Conservation (phyloP, 2,113 vertebrate species). For the Pteropus alecto region DNA sequence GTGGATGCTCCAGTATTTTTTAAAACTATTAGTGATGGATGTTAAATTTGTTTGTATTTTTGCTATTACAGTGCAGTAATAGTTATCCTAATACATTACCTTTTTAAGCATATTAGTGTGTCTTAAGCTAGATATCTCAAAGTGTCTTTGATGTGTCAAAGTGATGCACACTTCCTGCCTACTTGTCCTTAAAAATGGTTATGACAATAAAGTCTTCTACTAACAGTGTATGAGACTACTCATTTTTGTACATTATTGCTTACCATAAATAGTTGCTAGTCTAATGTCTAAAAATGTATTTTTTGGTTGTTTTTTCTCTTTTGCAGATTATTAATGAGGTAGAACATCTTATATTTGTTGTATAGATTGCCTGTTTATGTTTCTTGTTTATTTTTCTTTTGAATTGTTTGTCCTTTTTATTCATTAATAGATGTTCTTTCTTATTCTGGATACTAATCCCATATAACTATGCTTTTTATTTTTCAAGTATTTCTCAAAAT, state of each 20-base stretch:
- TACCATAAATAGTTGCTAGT: neutral
- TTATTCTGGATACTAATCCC: neutral
- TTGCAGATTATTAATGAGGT: neutral
- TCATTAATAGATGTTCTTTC: neutral
- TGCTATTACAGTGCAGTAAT: neutral
- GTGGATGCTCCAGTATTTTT: neutral
- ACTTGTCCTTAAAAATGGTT: neutral
- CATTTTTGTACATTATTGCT: neutral
- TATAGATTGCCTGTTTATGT: neutral
- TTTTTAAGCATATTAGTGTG: neutral
- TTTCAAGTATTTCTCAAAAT: neutral
- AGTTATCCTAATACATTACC: neutral
- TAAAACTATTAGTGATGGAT: neutral
- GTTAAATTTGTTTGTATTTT: neutral
- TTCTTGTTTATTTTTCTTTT: neutral
- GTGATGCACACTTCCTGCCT: neutral
- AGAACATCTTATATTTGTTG: neutral
- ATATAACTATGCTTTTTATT: neutral
- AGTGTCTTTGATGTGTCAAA: neutral
- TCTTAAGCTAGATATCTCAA: neutral
- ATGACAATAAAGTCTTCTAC: neutral
- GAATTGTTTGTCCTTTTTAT: constrained; percentile 16
- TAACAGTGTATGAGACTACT: neutral
- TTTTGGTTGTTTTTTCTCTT: neutral
- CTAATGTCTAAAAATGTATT: neutral